phyloP scores from a whole-genome alignment of 2,113 vertebrate genomes.

The Psettodes erumei region DNA sequence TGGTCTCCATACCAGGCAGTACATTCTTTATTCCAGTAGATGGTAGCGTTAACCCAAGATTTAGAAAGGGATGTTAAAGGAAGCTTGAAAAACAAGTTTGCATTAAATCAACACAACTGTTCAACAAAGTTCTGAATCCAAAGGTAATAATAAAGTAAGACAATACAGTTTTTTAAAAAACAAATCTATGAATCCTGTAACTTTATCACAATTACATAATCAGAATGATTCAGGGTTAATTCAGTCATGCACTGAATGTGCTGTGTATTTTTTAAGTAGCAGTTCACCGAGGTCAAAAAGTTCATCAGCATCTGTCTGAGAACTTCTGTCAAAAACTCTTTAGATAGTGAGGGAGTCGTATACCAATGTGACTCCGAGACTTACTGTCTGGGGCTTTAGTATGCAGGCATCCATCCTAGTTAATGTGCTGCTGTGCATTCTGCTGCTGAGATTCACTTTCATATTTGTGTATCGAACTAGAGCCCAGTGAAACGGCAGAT shows the following conservation, averaged over 20 bases:
- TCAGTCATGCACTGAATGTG: constrained; percentile 7
- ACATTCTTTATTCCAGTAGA: constrained; percentile 54
- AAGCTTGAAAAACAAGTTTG: constrained; percentile 2
- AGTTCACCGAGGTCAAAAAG: constrained; percentile 35
- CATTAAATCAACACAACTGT: background rate
- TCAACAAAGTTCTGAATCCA: background rate
- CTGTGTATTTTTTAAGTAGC: constrained; percentile 31
- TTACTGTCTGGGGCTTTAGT: constrained; percentile 67
- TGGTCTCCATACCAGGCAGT: constrained; percentile 15
- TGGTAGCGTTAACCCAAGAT: constrained; percentile 59
- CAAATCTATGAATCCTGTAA: background rate
- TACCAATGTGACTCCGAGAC: constrained; percentile 67
- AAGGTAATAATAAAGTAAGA: too few species aligned
- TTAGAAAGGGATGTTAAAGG: background rate
- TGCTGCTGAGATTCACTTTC: constrained; percentile 67
- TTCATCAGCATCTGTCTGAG: constrained; percentile 46
- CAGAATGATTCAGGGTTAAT: background rate
- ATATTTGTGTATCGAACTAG: constrained; percentile 67
- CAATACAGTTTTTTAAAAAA: too few species aligned
- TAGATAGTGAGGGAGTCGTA: constrained; percentile 54
- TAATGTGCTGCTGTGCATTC: constrained; percentile 72
- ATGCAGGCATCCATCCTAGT: constrained; percentile 59
- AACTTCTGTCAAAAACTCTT: constrained; percentile 60
- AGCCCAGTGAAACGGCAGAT: constrained; percentile 78
- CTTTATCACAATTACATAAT: constrained; percentile 14